Evolutionary conservation across 37 sponge, comb jelly and placozoan genomes (phyloP), one percentile per base, ranked within the genome.

Genomic region (Halichondria panicea): DNA sequence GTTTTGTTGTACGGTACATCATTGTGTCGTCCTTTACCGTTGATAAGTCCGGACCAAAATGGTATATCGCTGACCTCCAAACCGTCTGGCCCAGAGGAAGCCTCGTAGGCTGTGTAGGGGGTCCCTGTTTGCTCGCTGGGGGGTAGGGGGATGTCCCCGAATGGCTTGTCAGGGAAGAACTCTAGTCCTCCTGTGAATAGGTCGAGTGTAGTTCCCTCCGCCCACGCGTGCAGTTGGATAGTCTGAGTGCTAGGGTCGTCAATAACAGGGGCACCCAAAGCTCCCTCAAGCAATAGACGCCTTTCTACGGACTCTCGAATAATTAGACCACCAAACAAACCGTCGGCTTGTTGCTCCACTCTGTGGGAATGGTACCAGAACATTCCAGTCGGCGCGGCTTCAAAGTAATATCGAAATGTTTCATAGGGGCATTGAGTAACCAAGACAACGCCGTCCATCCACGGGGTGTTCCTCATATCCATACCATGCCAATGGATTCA

Each of bases 401-500:
- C 77, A 70, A 93, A 93, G 18, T 38, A 64, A 66, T 93, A 93
- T 0, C 62, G 83, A 48, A 85, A 93, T 27, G 71, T 46, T 41
- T 66, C 60, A 1, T 15, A 33, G n/a, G 81, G 85, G 66, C 86
- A 85, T 33, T 93, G 93, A 21, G 85, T 78, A 15, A 93, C 55
- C 0, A 55, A 54, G 1, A 60, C 70, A 2, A 84, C 86, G 2
- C 93, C 93, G 80, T 93, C 93, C 85, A 84, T 84, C 89, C 89
- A 88, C 0, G 85, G 89, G 0, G 85, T 84, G 43, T 83, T 81
- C 41, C 43, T 72, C 75, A 70, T 72, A 55, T 87, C 71, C 89
- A 84, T 80, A 1, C 93, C 93, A 66, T 93, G 93, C 93, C 93
- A 93, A 60, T 93, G 93, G 56, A 93, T 84, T 36, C 82, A 83